phyloP scores from a whole-genome alignment of 2,113 vertebrate genomes.

The Leptodactylus fuscus region DNA sequence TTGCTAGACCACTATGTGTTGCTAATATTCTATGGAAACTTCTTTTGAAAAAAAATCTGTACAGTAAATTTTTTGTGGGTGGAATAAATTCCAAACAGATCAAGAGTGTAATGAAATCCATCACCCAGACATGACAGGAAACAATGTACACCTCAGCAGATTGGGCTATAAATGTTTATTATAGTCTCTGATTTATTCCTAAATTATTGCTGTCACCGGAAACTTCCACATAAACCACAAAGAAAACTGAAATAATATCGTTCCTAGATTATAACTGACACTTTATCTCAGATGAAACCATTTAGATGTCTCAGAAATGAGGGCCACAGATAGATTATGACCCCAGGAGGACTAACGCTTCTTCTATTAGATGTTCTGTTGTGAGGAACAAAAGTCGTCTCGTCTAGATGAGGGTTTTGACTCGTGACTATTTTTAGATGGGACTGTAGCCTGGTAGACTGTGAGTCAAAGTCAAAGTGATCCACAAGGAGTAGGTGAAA shows the following conservation, averaged over 20 bases:
- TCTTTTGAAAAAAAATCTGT: neutral
- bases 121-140: neutral
- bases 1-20: neutral
- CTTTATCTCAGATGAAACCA: neutral
- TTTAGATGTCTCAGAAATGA: neutral
- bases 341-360: neutral
- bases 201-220: too few species aligned
- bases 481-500: neutral
- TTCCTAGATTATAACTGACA: too few species aligned
- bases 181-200: neutral
- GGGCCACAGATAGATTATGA: neutral
- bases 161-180: too few species aligned
- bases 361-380: constrained; percentile 14
- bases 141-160: neutral
- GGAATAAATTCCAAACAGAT: neutral
- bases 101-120: neutral
- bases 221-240: too few species aligned
- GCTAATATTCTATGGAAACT: neutral
- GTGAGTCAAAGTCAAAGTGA: neutral
- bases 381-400: neutral
- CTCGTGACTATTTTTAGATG: constrained; percentile 22
- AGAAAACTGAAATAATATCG: too few species aligned
- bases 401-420: neutral
- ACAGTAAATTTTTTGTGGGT: neutral
- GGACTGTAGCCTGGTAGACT: neutral